Evolutionary conservation across 2,113 vertebrate genomes (phyloP).

Genomic region (Megaceryle torquata): DNA sequence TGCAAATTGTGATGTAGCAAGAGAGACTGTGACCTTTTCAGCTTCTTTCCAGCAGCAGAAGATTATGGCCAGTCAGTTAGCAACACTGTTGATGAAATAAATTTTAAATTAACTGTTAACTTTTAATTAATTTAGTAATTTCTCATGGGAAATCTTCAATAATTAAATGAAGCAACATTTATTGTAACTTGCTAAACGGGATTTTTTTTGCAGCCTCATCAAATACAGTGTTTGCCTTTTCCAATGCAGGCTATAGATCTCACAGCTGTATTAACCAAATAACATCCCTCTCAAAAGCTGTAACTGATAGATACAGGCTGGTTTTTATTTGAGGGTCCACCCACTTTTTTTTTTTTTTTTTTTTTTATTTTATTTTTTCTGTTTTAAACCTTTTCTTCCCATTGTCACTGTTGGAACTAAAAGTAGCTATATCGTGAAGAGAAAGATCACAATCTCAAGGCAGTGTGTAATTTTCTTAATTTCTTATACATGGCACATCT

Average conservation of each 20-base stretch:
- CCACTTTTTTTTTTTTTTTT: too few species aligned
- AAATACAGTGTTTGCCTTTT: neutral
- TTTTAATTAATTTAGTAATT: conserved; percentile 17
- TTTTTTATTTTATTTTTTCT: too few species aligned
- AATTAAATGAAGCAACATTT: neutral
- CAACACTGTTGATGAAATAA: neutral
- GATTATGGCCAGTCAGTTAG: neutral
- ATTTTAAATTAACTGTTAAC: conserved; percentile 7
- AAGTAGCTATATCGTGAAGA: neutral
- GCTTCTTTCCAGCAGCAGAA: neutral
- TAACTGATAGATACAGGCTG: neutral
- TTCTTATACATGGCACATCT: neutral
- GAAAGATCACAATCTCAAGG: neutral
- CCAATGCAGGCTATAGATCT: neutral
- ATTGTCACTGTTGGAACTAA: neutral
- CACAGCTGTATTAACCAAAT: neutral
- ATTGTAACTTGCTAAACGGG: neutral
- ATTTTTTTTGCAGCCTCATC: neutral
- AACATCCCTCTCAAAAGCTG: neutral
- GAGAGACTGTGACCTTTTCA: neutral
- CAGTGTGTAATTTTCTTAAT: neutral
- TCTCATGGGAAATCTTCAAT: neutral
- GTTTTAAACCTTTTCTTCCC: neutral
- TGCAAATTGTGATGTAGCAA: neutral
- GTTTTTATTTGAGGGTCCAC: neutral